Evolutionary conservation across 2,888 invertebrate genomes (phyloP).

Genomic region (Leptinotarsa haldemani): DNA sequence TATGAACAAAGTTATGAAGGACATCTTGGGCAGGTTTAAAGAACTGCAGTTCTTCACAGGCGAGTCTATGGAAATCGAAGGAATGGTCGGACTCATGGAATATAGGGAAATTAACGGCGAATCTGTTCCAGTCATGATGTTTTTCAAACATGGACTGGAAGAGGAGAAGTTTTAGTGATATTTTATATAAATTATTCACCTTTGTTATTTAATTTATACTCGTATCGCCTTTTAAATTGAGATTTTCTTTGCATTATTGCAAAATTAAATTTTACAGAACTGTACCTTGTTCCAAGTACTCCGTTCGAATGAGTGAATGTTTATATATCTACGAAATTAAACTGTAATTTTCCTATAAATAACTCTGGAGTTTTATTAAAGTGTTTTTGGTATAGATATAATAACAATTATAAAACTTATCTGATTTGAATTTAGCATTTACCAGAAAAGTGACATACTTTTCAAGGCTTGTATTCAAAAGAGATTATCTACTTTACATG

Average conservation of each 20-base stretch:
- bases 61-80: constrained; percentile 93
- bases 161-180: constrained; percentile 90
- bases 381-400: neutral
- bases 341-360: constrained; percentile 43
- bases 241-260: constrained; percentile 26
- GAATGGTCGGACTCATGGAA: constrained; percentile 93
- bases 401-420: neutral
- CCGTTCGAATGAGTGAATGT: constrained; percentile 42
- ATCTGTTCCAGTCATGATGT: constrained; percentile 90
- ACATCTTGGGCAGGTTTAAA: constrained; percentile 89
- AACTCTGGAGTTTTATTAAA: constrained; percentile 11
- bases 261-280: constrained; percentile 29
- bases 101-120: constrained; percentile 90
- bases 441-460: no score
- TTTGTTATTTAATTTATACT: constrained; percentile 47
- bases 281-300: constrained; percentile 32
- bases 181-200: constrained; percentile 48
- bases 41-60: constrained; percentile 93
- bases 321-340: constrained; percentile 46
- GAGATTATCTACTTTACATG: no score
- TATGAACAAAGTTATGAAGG: constrained; percentile 94
- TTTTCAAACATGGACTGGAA: constrained; percentile 94
- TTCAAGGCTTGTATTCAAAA: no score
- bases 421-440: no score
- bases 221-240: constrained; percentile 26